Base-by-base conservation (phyloP, 2,797 vertebrate species). In the Clarias fuscus region DNA sequence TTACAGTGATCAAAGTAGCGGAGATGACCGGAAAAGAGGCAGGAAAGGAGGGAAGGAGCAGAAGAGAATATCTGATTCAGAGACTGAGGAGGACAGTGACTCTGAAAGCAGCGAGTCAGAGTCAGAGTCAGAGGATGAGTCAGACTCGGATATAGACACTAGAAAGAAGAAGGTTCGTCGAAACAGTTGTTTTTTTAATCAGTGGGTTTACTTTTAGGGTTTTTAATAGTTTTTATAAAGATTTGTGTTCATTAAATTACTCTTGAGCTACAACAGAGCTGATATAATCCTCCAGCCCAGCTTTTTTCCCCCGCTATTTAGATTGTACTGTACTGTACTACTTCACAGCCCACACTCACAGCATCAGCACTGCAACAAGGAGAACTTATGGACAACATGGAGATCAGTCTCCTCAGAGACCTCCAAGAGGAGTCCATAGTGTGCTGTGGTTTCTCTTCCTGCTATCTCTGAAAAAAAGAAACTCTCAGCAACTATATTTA, bases 51-150 rank as follows among this genome's bases (percentile, higher is more conserved):
- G 93, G 8, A 93, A 93, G 88, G 91, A 92, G 65, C 91, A 87
- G 85, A 94, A 93, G 77, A 92, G 71, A 1, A 91, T 97, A 95
- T 0, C 90, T 58, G 97, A 97, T 0, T 97, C 95, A 0, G 96
- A 97, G 0, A 96, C 96, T 0, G 96, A 97, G 0, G 96, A 96
- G n/a, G 96, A 94, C 71, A 98, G 96, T 0, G 94, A 94, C 53
- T 96, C 98, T 0, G 97, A 98, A 86, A 97, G 96, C 92, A 98
- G 97, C 92, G 96, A 96, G 1, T 98, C 97, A 0, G 96, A 95
- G 80, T 96, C 95, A 0, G 95, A 97, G 79, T 95, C 95, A 0
- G 96, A 97, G 40, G 95, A 96, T 0, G 95, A 97, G 73, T 96
- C 95, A 0, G 96, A 95, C 43, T 87, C 82, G 0, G 92, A 93